phyloP scores from a whole-genome alignment of 2,797 vertebrate genomes.

The Potorous gilbertii region DNA sequence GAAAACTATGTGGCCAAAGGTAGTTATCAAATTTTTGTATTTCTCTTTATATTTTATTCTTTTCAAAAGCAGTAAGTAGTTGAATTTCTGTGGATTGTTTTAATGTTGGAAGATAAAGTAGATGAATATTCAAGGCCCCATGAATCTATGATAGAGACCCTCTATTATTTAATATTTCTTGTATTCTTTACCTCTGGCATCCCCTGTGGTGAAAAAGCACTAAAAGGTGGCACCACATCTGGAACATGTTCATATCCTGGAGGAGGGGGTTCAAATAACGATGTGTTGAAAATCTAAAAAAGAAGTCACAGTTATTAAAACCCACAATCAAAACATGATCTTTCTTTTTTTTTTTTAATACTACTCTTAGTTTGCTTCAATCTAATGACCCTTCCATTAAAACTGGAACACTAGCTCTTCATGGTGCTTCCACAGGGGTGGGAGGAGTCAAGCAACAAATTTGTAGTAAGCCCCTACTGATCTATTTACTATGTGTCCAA shows the following conservation, averaged over 20 bases:
- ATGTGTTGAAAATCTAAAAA: constrained; percentile 91
- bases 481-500: neutral
- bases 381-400: neutral
- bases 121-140: neutral
- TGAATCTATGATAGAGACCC: neutral
- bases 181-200: constrained; percentile 88
- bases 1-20: neutral
- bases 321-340: neutral
- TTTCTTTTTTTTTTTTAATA: neutral
- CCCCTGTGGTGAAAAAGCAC: constrained; percentile 93
- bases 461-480: neutral
- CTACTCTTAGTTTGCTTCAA: neutral
- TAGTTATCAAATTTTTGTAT: neutral
- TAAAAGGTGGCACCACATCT: constrained; percentile 93
- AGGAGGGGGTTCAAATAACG: constrained; percentile 91
- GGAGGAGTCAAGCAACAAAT: neutral
- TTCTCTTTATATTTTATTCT: neutral
- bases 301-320: constrained; percentile 34
- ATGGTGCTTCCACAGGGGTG: neutral
- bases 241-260: constrained; percentile 90
- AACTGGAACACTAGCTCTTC: neutral
- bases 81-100: neutral
- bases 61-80: neutral
- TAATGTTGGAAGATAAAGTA: neutral
- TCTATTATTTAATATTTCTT: neutral